A percentile compares a stretch with the other conserved stretches of the same genome.
These are phyloP conservation scores for Heliconius hortense DNA, from an alignment of 2,888 invertebrate species.

Conservation along the genomic window DNA sequence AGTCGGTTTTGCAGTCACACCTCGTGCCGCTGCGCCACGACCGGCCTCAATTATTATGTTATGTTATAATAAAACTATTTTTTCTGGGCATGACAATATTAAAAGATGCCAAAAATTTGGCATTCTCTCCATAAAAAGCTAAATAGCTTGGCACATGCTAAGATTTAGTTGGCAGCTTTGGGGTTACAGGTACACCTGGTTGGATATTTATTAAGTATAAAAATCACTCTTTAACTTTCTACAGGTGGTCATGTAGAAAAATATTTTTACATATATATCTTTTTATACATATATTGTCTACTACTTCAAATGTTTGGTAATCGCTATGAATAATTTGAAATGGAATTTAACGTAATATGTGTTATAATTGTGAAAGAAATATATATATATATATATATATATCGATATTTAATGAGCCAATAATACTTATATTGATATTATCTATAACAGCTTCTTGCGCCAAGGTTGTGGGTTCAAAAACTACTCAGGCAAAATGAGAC, in stretches of 20 bases:
- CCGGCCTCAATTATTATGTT: too few species aligned
- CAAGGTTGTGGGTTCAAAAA: not conserved
- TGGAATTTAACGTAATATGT: too few species aligned
- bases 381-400: too few species aligned
- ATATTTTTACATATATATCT: not conserved
- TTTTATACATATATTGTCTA: not conserved
- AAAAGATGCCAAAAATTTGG: not conserved
- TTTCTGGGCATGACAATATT: not conserved
- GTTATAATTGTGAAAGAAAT: too few species aligned
- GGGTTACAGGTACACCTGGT: not conserved
- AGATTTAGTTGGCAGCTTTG: not conserved
- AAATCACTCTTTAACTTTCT: not conserved
- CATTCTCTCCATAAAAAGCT: not conserved
- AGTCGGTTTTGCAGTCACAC: too few species aligned
- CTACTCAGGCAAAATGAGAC: not conserved
- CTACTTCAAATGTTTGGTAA: too few species aligned
- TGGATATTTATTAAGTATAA: not conserved
- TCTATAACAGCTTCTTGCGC: not conserved
- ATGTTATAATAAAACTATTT: too few species aligned
- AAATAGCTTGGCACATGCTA: not conserved
- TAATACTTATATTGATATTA: not conserved
- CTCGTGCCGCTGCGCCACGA: too few species aligned
- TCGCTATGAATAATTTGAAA: too few species aligned
- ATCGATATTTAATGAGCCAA: too few species aligned
- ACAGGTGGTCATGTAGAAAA: not conserved